phyloP scores from a whole-genome alignment of 2,113 vertebrate species.

The Toxotes chatareus region DNA sequence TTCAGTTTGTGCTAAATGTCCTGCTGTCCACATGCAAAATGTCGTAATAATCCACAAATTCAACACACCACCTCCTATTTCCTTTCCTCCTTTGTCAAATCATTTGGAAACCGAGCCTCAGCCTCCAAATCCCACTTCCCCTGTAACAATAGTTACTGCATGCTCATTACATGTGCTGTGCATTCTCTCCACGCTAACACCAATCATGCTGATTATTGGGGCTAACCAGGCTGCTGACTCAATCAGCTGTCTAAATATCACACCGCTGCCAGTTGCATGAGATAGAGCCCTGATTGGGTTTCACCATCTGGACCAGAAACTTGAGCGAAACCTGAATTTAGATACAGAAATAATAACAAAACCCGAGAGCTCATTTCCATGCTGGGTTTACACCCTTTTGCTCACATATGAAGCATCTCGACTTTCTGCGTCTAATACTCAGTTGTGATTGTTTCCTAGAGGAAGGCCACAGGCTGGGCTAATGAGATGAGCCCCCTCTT shows the following conservation, averaged over 20 bases:
- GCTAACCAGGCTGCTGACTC: slow-evolving; percentile 60
- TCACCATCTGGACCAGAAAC: slow-evolving; percentile 76
- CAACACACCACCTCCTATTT: slow-evolving; percentile 47
- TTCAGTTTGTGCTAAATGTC: slow-evolving; percentile 17
- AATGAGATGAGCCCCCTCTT: slow-evolving; percentile 53
- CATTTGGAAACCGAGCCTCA: slow-evolving; percentile 30
- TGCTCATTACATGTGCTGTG: slow-evolving; percentile 44
- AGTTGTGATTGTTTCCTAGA: slow-evolving; percentile 56
- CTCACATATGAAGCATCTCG: slow-evolving; percentile 41
- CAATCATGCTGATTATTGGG: slow-evolving; percentile 74
- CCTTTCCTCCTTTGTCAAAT: slow-evolving; percentile 57
- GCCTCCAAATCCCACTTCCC: slow-evolving; percentile 39
- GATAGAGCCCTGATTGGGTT: slow-evolving; percentile 65
- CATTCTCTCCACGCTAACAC: slow-evolving; percentile 55
- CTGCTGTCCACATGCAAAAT: background rate
- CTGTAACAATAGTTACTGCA: slow-evolving; percentile 43
- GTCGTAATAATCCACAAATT: slow-evolving; percentile 23
- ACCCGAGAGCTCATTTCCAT: slow-evolving; percentile 59
- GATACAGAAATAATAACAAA: slow-evolving; percentile 70
- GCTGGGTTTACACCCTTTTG: background rate
- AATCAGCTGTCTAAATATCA: slow-evolving; percentile 81
- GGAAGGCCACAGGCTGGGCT: slow-evolving; percentile 27
- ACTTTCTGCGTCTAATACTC: slow-evolving; percentile 32
- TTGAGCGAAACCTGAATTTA: slow-evolving; percentile 50
- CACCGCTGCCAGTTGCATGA: slow-evolving; percentile 60